Conservation (phyloP, 2,113 vertebrate species). For the Microcebus ravelobensis region DNA sequence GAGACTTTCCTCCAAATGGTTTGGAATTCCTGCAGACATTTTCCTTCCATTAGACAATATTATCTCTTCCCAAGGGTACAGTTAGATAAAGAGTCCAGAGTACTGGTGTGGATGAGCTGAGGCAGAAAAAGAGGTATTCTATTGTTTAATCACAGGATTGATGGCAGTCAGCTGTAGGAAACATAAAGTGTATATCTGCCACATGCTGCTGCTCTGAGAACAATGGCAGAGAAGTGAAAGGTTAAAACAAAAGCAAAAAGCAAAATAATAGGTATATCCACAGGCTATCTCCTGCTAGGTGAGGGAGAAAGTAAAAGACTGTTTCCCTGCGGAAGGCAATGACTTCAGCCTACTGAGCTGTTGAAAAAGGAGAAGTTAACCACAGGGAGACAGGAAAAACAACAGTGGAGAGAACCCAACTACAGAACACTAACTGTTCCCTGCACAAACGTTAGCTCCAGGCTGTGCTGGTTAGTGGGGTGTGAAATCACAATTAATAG, state of each 20-base stretch:
- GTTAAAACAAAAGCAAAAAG: constrained; percentile 43
- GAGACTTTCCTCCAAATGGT: constrained; percentile 25
- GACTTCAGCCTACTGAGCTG: neutral
- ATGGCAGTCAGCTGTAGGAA: neutral
- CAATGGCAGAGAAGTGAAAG: constrained; percentile 19
- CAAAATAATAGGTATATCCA: constrained; percentile 10
- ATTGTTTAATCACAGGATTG: neutral
- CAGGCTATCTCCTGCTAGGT: constrained; percentile 40
- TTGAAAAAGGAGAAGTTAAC: constrained; percentile 60
- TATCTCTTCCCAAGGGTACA: neutral
- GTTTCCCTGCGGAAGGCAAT: constrained; percentile 20
- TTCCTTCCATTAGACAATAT: constrained; percentile 20
- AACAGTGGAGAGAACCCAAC: neutral
- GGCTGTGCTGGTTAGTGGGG: constrained; percentile 78
- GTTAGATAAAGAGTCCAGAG: neutral
- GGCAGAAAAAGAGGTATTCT: neutral
- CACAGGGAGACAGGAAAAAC: constrained; percentile 45
- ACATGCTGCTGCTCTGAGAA: neutral
- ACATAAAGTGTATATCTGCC: neutral
- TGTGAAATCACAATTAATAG: constrained; percentile 88
- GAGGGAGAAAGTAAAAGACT: neutral
- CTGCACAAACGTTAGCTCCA: constrained; percentile 73
- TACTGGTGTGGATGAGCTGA: neutral
- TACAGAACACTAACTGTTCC: constrained; percentile 70
- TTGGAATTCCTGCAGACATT: constrained; percentile 32